phyloP scores from a whole-genome alignment of 2,888 invertebrate genomes.

The Eucriotettix oculatus region DNA sequence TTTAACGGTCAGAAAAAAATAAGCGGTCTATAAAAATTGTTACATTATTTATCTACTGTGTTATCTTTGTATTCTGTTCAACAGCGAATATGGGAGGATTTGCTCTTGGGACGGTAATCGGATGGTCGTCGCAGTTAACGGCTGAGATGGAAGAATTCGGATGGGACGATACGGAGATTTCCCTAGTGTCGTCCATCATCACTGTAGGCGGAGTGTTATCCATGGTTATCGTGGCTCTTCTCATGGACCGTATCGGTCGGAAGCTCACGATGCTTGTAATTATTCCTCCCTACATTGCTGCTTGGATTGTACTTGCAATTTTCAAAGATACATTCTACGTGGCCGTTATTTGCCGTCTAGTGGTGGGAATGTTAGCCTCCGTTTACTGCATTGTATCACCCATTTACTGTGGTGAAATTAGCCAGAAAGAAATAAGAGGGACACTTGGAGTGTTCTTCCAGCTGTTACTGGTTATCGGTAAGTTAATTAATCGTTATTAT shows the following conservation, averaged over 20 bases:
- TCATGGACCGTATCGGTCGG: conserved; percentile 54
- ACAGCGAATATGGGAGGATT: conserved; percentile 60
- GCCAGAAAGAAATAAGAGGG: conserved; percentile 67
- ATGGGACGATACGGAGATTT: conserved; percentile 33
- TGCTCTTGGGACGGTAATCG: conserved; percentile 56
- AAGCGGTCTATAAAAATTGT: no score
- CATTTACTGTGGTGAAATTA: conserved; percentile 70
- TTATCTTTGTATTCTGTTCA: conserved; percentile 9
- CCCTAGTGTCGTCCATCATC: conserved; percentile 53
- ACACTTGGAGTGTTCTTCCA: conserved; percentile 76
- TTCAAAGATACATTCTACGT: conserved; percentile 34
- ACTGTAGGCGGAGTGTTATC: conserved; percentile 54
- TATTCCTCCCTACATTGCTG: conserved; percentile 48
- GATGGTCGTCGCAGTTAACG: conserved; percentile 58
- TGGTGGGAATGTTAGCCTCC: conserved; percentile 59
- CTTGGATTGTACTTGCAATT: conserved; percentile 57
- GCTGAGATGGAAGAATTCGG: conserved; percentile 26
- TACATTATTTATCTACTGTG: no score
- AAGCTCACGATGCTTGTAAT: conserved; percentile 48
- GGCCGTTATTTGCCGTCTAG: conserved; percentile 46
- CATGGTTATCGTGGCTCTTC: conserved; percentile 51
- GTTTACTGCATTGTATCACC: conserved; percentile 71
- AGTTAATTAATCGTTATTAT: conserved; percentile 15
- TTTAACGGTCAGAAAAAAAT: no score
- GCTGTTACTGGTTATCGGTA: conserved; percentile 66